phyloP scores from a whole-genome alignment of 2,888 invertebrate species.

The Leptinotarsa rubiginosa region DNA sequence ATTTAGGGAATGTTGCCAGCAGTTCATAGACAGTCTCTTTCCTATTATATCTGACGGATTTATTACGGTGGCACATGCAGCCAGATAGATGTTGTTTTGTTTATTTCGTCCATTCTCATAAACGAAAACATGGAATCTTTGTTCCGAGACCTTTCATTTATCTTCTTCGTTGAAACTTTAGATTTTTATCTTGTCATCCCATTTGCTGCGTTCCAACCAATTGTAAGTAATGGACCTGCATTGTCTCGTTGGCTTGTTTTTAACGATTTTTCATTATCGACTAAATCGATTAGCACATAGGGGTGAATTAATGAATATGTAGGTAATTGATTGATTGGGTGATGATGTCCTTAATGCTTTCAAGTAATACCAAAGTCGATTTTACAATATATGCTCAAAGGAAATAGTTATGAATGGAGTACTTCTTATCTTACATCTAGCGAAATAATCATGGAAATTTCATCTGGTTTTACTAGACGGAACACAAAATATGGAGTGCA shows the following conservation, averaged over 20 bases:
- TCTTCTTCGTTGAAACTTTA: slow-evolving; percentile 39
- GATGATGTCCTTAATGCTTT: no score
- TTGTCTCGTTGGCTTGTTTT: background rate
- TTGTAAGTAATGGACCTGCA: slow-evolving; percentile 35
- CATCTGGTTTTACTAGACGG: no score
- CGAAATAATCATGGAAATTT: no score
- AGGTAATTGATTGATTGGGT: slow-evolving; percentile 5
- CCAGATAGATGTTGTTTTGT: slow-evolving; percentile 34
- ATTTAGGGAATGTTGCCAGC: slow-evolving; percentile 38
- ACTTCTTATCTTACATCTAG: no score
- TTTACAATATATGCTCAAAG: no score
- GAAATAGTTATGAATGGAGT: no score
- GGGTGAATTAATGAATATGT: slow-evolving; percentile 6
- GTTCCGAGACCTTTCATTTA: slow-evolving; percentile 34
- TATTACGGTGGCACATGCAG: slow-evolving; percentile 39
- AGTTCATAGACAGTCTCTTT: slow-evolving; percentile 49
- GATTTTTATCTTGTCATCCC: slow-evolving; percentile 48
- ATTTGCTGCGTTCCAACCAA: slow-evolving; percentile 41
- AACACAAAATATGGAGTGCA: no score
- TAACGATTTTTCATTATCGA: background rate
- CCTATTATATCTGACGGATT: slow-evolving; percentile 52
- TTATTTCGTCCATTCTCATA: slow-evolving; percentile 35
- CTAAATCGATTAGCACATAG: background rate
- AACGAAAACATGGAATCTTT: slow-evolving; percentile 40
- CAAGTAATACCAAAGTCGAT: no score